Conservation (phyloP, 2,888 invertebrate species). For the Lordiphosa andalusiaca region DNA sequence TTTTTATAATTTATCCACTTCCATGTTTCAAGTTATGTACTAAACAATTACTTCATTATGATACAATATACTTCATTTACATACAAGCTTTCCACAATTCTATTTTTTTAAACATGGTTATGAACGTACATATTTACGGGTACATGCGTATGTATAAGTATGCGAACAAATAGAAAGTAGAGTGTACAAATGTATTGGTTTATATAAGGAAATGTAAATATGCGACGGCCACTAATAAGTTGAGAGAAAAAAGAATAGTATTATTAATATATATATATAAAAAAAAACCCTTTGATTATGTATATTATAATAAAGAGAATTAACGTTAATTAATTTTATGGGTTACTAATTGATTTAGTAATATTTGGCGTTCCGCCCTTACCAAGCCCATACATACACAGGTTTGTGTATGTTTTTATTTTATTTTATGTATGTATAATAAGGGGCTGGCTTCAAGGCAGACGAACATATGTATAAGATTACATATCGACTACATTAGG, state of each 20-base stretch:
- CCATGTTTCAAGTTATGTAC: conserved; percentile 6
- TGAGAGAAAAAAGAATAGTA: conserved; percentile 3
- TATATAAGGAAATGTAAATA: conserved; percentile 6
- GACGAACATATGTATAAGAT: conserved; percentile 4
- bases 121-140: background rate
- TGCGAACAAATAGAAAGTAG: conserved; percentile 4
- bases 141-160: conserved; percentile 5
- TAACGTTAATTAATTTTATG: conserved; percentile 11
- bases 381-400: conserved; percentile 1
- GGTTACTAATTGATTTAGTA: conserved; percentile 8
- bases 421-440: background rate
- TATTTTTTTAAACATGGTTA: conserved; percentile 6
- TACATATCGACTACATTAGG: conserved; percentile 5
- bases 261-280: background rate
- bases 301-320: conserved; percentile 8
- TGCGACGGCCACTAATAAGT: conserved; percentile 9
- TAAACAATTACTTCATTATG: conserved; percentile 4
- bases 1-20: conserved; percentile 27
- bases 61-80: conserved; percentile 10
- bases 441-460: background rate
- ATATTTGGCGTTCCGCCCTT: conserved; percentile 8
- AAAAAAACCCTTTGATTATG: conserved; percentile 7
- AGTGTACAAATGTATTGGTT: conserved; percentile 1
- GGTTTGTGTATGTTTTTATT: background rate
- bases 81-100: conserved; percentile 4